Base-by-base conservation (phyloP, 2,797 vertebrate species). In the Neosilurus hyrtlii region DNA sequence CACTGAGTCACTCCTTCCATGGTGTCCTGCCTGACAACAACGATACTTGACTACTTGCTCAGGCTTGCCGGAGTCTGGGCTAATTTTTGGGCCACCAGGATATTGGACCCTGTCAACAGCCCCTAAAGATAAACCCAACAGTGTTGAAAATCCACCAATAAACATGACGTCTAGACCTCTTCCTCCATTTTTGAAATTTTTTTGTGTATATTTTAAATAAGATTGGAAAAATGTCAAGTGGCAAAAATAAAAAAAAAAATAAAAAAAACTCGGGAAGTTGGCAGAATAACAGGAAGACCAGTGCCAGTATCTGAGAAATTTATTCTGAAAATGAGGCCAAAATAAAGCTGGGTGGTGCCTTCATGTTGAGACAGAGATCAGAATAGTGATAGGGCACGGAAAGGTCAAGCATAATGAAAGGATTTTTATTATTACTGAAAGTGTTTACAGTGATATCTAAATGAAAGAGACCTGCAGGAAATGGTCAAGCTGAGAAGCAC, bases 201-300 rank as follows among this genome's bases (percentile, higher is more conserved):
- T 43, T 43, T 43, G 43, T 43, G 43, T 43, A 43, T 43, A 43
- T 43, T 90, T 75, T 89, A 90, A 92, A 90, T 88, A 92, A 88
- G 89, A 88, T 86, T 16, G 74, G 63, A 82, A 91, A 92, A 91
- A 91, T 90, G 74, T 26, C 70, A 77, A 52, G 66, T 57, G 37
- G 37, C n/a, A 90, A 90, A 91, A 77, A 84, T 37, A 89, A 90
- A 91, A 76, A 84, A 43, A 1, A 30, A 30, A 30, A 30, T 2
- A 30, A 30, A 30, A 30, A 30, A 30, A 30, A 30, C 30, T n/a
- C n/a, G 24, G 57, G 88, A 88, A 90, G 84, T 87, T 88, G 91
- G 86, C 80, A 92, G 87, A 90, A 93, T 92, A 94, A 94, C 92
- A 94, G 92, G 93, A 94, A 94, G 93, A 93, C 88, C 92, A 93